These are phyloP conservation scores for Melospiza georgiana DNA, from an alignment of 2,113 vertebrate species.

Conservation along the genomic window DNA sequence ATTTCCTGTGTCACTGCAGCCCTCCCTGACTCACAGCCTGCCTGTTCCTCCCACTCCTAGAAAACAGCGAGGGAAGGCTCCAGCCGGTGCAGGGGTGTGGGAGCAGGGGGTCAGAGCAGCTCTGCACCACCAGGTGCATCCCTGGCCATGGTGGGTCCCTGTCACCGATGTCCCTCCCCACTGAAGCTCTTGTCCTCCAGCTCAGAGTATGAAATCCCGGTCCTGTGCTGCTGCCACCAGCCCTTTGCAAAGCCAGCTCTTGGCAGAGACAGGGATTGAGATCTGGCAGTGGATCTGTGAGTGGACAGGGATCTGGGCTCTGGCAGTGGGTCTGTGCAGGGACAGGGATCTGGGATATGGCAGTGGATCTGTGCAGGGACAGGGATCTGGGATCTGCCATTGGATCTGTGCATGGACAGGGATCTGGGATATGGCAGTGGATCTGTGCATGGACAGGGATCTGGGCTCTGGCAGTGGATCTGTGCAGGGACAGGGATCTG, in stretches of 20 bases:
- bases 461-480: neutral
- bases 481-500: too few relatives aligned
- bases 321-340: accelerated
- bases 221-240: neutral
- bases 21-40: neutral
- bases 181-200: neutral
- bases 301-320: accelerated
- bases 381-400: neutral
- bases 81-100: neutral
- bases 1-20: slow-evolving; percentile 8
- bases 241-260: neutral
- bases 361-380: too few relatives aligned
- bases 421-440: accelerated
- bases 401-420: accelerated
- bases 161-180: accelerated
- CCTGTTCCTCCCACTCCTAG: neutral
- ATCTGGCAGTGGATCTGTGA: neutral
- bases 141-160: neutral
- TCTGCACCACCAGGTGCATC: accelerated
- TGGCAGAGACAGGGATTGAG: neutral
- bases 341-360: neutral
- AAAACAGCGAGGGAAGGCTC: neutral
- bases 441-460: neutral
- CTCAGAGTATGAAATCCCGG: neutral
- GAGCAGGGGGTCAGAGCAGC: neutral